phyloP scores from a whole-genome alignment of 2,113 vertebrate species.

The Elaphurus davidianus region DNA sequence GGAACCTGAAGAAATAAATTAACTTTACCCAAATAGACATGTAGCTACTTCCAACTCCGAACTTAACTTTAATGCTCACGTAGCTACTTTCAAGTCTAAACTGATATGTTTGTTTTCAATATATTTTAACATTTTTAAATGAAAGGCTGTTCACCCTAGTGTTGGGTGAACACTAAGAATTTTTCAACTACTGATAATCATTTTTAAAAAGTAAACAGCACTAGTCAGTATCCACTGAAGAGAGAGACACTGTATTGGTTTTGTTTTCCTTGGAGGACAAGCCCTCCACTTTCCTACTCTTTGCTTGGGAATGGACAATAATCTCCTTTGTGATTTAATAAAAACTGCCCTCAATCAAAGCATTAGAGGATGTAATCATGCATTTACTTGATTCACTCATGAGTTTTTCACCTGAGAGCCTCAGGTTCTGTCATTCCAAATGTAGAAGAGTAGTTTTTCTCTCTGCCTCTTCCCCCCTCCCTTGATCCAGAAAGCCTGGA shows the following conservation, averaged over 20 bases:
- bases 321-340: slow-evolving; percentile 69
- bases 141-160: neutral
- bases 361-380: slow-evolving; percentile 61
- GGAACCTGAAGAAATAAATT: neutral
- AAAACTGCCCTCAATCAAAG: slow-evolving; percentile 66
- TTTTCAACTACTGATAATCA: neutral
- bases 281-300: neutral
- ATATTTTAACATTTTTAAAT: neutral
- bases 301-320: slow-evolving; percentile 61
- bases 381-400: slow-evolving; percentile 73
- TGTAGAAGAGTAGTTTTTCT: neutral
- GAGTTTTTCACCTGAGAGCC: slow-evolving; percentile 69
- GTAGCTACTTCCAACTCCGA: neutral
- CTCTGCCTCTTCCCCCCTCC: neutral
- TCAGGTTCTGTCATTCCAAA: slow-evolving; percentile 51
- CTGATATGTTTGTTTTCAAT: neutral
- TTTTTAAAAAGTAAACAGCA: neutral
- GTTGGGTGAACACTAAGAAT: neutral
- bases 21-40: neutral
- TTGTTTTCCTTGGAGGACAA: slow-evolving; percentile 53
- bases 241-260: slow-evolving; percentile 50
- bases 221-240: neutral
- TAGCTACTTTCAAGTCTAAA: neutral
- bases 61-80: neutral
- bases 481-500: neutral